Percentiles rank a stretch among this genome's conserved stretches.
Conservation (phyloP, 2,888 invertebrate genomes). For the Tortrix viridana region DNA sequence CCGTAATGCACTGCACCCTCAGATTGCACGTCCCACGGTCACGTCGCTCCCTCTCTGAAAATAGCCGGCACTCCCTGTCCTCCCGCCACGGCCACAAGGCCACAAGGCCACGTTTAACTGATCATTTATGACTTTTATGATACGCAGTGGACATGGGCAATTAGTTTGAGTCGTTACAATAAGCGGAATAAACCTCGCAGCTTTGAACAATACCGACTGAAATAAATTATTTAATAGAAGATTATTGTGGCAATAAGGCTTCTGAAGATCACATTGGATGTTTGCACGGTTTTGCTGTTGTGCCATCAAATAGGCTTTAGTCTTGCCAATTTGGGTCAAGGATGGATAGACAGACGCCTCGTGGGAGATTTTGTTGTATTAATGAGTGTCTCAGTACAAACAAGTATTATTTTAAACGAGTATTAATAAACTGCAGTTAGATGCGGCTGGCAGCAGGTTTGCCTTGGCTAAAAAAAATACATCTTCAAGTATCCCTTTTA, state of each 20-base stretch:
- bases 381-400: too few species aligned
- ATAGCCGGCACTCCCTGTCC: constrained; percentile 5
- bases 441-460: too few species aligned
- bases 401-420: too few species aligned
- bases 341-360: too few species aligned
- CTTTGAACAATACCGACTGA: background rate
- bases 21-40: background rate
- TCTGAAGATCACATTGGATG: too few species aligned
- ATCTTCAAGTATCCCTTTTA: background rate
- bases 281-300: too few species aligned
- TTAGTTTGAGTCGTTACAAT: constrained; percentile 19
- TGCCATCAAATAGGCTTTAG: too few species aligned
- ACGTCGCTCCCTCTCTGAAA: background rate
- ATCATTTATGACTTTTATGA: constrained; percentile 3
- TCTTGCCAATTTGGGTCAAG: too few species aligned
- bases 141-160: background rate
- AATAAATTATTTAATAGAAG: too few species aligned
- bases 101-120: background rate
- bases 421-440: too few species aligned
- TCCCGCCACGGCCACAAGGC: constrained; percentile 6
- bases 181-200: constrained; percentile 5
- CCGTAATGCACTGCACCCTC: background rate
- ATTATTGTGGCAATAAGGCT: too few species aligned
- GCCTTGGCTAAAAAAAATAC: background rate
- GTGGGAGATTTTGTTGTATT: too few species aligned